phyloP scores from a whole-genome alignment of 1,140 invertebrate species.

The Cyclina sinensis region DNA sequence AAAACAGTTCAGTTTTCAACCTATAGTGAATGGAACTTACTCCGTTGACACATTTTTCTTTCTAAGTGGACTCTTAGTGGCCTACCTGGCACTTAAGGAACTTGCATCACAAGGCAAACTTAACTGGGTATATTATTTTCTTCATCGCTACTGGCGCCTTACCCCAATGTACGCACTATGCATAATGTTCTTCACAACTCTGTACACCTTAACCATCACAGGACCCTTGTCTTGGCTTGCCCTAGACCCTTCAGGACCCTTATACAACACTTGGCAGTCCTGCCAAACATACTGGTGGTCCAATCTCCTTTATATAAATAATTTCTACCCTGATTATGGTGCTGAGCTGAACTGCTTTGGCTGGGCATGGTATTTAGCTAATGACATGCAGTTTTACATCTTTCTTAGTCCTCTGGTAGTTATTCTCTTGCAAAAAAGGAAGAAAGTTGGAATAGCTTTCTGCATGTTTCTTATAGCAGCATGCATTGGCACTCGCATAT shows the following conservation, averaged over 20 bases:
- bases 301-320: conserved; percentile 94
- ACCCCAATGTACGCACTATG: conserved; percentile 22
- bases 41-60: conserved; percentile 57
- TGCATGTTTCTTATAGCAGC: conserved; percentile 34
- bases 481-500: not conserved
- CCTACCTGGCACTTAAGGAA: conserved; percentile 26
- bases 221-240: not conserved
- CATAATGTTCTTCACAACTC: not conserved
- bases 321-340: conserved; percentile 86
- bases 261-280: not conserved
- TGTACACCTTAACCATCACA: not conserved
- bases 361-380: conserved; percentile 92
- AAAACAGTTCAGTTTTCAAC: conserved; percentile 37
- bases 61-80: conserved; percentile 43
- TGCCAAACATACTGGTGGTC: conserved; percentile 93
- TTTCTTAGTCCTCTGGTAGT: conserved; percentile 89
- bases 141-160: conserved; percentile 57
- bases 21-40: conserved; percentile 30
- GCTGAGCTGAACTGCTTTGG: conserved; percentile 90
- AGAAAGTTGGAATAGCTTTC: conserved; percentile 17
- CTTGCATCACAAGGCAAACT: conserved; percentile 6
- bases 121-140: conserved; percentile 42
- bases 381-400: conserved; percentile 93
- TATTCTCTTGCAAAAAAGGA: not conserved
- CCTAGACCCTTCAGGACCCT: not conserved